Percentiles rank a stretch among this genome's conserved stretches.
Evolutionary conservation across 2,888 invertebrate genomes (phyloP).

Genomic region (Epicampocera succincta): DNA sequence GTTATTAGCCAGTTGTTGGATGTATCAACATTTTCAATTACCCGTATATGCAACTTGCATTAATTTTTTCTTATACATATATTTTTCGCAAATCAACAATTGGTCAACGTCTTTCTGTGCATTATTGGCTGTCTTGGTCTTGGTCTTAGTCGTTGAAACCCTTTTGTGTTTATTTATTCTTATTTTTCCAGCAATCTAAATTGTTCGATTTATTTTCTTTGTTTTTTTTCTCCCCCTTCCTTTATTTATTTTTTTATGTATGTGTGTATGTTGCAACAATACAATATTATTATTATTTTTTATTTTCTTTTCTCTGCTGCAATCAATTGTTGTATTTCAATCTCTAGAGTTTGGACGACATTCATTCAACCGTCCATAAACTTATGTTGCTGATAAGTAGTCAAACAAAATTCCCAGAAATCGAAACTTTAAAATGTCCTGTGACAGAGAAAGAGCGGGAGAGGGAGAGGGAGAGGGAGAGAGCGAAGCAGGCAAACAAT

Average conservation of each 20-base stretch:
- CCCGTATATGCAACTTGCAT: slow-evolving; percentile 16
- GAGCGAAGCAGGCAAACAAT: not conserved
- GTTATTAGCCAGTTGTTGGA: slow-evolving; percentile 34
- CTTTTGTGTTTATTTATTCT: slow-evolving; percentile 37
- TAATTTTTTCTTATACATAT: slow-evolving; percentile 3
- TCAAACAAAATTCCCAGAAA: slow-evolving; percentile 52
- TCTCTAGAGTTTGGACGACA: slow-evolving; percentile 57
- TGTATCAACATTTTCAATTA: slow-evolving; percentile 38
- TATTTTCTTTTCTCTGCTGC: slow-evolving; percentile 30
- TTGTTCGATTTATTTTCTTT: slow-evolving; percentile 35
- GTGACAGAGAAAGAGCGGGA: too few relatives aligned
- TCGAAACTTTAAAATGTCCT: not conserved
- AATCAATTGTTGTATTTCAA: slow-evolving; percentile 51
- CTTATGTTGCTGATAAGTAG: slow-evolving; percentile 68
- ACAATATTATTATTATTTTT: slow-evolving; percentile 43
- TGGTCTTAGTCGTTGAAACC: slow-evolving; percentile 29
- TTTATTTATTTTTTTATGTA: slow-evolving; percentile 12
- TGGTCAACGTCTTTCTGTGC: slow-evolving; percentile 44
- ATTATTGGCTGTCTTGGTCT: slow-evolving; percentile 49
- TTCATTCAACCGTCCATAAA: slow-evolving; percentile 66
- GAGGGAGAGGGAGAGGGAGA: not conserved
- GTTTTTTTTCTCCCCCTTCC: slow-evolving; percentile 1
- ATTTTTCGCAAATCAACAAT: slow-evolving; percentile 52
- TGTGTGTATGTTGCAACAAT: slow-evolving; percentile 36
- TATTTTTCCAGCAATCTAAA: slow-evolving; percentile 20